Conservation (phyloP, 1,140 invertebrate genomes). For the Pachyrhynchus sulphureomaculatus region DNA sequence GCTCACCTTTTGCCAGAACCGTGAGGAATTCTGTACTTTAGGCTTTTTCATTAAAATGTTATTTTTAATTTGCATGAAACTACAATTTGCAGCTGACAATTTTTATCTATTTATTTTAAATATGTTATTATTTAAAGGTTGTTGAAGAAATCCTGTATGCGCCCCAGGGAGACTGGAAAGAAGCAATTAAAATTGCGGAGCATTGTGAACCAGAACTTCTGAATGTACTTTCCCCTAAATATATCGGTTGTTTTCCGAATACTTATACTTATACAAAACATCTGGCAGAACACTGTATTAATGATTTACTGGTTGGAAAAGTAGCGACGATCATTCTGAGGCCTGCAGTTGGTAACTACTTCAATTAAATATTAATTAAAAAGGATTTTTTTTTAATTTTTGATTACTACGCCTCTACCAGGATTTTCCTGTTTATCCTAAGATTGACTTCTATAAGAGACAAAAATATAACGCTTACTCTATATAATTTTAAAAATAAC, state of each 20-base stretch:
- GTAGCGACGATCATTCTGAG: slow-evolving; percentile 82
- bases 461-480: too few relatives aligned
- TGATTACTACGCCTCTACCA: too few relatives aligned
- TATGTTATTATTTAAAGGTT: neutral
- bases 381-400: too few relatives aligned
- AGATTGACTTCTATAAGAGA: too few relatives aligned
- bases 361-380: too few relatives aligned
- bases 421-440: too few relatives aligned
- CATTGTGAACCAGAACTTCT: slow-evolving; percentile 70
- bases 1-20: too few relatives aligned
- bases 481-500: too few relatives aligned
- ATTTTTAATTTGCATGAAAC: neutral
- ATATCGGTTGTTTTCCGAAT: slow-evolving; percentile 72
- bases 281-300: slow-evolving; percentile 73
- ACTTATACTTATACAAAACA: slow-evolving; percentile 86
- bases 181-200: slow-evolving; percentile 79
- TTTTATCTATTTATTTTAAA: neutral
- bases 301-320: slow-evolving; percentile 62
- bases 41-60: too few relatives aligned
- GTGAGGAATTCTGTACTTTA: too few relatives aligned
- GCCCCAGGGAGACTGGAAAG: slow-evolving; percentile 76
- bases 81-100: neutral
- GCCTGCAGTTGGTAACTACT: slow-evolving; percentile 80
- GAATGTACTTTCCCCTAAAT: slow-evolving; percentile 66
- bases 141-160: slow-evolving; percentile 73